phyloP scores from a whole-genome alignment of 2,113 vertebrate species.

The Mohoua ochrocephala region DNA sequence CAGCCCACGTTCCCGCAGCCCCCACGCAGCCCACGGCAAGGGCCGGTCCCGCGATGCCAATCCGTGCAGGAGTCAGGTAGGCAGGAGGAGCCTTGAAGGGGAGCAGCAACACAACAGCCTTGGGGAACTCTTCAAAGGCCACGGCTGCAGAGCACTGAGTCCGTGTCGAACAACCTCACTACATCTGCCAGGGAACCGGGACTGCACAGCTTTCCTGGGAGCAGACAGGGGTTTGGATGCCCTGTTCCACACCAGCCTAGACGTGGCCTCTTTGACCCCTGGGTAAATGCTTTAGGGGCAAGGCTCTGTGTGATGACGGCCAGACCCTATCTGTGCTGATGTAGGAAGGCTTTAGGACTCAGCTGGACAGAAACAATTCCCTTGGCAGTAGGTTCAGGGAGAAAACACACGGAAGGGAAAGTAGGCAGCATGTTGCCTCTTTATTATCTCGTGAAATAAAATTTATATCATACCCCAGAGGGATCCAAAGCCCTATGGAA shows the following conservation, averaged over 20 bases:
- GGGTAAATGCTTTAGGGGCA: neutral
- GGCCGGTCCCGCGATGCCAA: neutral
- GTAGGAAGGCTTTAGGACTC: neutral
- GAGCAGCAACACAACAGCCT: neutral
- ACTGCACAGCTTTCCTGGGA: neutral
- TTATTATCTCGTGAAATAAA: neutral
- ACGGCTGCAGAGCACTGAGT: neutral
- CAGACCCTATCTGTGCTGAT: neutral
- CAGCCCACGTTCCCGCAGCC: neutral
- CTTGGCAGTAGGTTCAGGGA: neutral
- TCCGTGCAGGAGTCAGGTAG: neutral
- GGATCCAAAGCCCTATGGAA: neutral
- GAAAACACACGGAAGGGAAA: neutral
- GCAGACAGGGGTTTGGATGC: neutral
- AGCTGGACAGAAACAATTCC: neutral
- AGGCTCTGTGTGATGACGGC: neutral
- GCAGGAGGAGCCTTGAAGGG: neutral
- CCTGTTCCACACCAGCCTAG: neutral
- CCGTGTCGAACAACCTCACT: neutral
- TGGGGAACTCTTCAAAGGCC: neutral
- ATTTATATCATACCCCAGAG: neutral
- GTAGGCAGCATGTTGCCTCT: neutral
- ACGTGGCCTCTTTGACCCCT: neutral
- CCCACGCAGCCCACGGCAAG: fast-evolving
- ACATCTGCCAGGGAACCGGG: neutral